phyloP scores from a whole-genome alignment of 2,888 invertebrate genomes.

The Micropterix aruncella region DNA sequence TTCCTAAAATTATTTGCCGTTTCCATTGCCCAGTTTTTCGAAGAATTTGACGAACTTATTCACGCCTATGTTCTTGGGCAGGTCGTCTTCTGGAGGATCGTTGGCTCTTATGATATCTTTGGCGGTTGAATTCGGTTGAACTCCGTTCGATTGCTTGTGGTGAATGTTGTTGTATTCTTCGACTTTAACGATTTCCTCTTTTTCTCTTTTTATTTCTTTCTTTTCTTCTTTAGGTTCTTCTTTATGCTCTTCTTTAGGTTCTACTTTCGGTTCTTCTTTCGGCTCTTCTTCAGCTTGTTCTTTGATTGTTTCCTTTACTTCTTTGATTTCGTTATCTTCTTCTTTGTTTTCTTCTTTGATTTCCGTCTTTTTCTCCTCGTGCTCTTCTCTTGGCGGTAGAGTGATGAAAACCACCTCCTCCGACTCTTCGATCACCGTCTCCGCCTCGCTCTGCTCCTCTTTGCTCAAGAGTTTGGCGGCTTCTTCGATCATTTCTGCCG shows the following conservation, averaged over 20 bases:
- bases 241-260: neutral
- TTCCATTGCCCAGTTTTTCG: slow-evolving; percentile 33
- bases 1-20: too few species aligned
- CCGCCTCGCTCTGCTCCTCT: too few species aligned
- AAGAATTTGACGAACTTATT: slow-evolving; percentile 37
- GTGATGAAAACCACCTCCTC: neutral
- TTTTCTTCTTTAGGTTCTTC: neutral
- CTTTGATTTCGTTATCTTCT: neutral
- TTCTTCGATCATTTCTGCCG: neutral
- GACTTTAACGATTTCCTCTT: neutral
- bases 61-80: slow-evolving; percentile 35
- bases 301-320: neutral
- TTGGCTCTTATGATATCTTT: slow-evolving; percentile 30
- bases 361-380: neutral
- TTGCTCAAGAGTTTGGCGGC: too few species aligned
- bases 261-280: neutral
- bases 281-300: neutral
- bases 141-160: neutral
- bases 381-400: too few species aligned
- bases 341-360: neutral
- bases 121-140: slow-evolving; percentile 17
- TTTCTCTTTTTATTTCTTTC: neutral
- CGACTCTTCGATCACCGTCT: neutral
- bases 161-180: neutral
- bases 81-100: slow-evolving; percentile 33